phyloP scores from a whole-genome alignment of 2,888 invertebrate genomes.

The Alloscopus bannaensis region DNA sequence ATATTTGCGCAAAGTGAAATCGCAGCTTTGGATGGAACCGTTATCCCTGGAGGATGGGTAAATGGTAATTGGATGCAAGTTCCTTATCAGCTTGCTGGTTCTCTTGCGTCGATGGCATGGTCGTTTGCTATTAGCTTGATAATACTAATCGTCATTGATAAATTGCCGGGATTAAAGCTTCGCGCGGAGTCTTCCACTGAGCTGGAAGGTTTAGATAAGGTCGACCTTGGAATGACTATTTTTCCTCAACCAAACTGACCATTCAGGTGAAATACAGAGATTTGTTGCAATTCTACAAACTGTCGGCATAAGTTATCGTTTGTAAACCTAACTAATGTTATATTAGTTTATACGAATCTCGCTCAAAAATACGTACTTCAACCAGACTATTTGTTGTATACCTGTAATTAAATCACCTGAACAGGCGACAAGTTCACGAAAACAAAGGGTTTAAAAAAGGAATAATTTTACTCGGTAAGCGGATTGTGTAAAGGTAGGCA shows the following conservation, averaged over 20 bases:
- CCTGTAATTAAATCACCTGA: no score
- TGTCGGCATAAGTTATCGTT: no score
- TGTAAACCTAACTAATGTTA: no score
- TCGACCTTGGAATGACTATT: constrained; percentile 54
- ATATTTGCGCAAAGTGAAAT: constrained; percentile 67
- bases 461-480: no score
- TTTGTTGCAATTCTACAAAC: no score
- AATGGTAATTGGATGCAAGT: constrained; percentile 66
- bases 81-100: constrained; percentile 48
- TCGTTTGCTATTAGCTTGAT: constrained; percentile 43
- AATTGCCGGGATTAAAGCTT: constrained; percentile 54
- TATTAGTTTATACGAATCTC: no score
- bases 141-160: constrained; percentile 57
- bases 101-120: constrained; percentile 47
- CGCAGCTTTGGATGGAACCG: constrained; percentile 56
- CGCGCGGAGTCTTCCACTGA: constrained; percentile 45
- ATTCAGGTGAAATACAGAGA: no score
- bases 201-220: constrained; percentile 50
- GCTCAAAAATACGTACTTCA: no score
- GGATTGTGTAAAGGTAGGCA: no score
- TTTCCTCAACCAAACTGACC: constrained; percentile 13
- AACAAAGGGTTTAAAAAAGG: no score
- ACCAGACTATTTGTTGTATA: no score
- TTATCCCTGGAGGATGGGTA: constrained; percentile 65
- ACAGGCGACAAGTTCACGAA: no score